These are phyloP conservation scores for Platyrinchus mystaceus DNA, from an alignment of 2,797 vertebrate species.

Conservation along the genomic window DNA sequence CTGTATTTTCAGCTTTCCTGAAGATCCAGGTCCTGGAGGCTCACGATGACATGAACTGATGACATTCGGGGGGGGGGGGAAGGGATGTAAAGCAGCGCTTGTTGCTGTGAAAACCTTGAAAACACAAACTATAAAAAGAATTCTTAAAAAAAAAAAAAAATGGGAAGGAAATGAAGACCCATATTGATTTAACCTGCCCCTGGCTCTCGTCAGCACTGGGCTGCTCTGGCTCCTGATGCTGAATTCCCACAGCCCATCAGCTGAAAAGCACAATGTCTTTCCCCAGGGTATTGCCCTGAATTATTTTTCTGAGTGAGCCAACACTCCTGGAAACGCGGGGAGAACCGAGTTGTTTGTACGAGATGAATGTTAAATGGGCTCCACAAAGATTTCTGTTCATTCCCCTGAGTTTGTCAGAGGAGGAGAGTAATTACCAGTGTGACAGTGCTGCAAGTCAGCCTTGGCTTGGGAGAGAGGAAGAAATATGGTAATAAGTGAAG, in stretches of 20 bases:
- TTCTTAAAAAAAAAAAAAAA: not conserved
- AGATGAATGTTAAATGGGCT: not conserved
- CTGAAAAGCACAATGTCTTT: not conserved
- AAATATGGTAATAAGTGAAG: slow-evolving; percentile 16
- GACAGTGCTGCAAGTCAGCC: not conserved
- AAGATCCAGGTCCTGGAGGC: not conserved
- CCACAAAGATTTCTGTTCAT: not conserved
- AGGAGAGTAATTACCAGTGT: slow-evolving; percentile 27
- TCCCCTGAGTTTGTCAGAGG: not conserved
- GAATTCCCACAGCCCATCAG: not conserved
- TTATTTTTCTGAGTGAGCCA: not conserved
- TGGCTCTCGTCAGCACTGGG: accelerated
- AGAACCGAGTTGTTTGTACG: not conserved
- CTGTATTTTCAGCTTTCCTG: not conserved
- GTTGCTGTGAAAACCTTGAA: not conserved
- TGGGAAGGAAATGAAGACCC: not conserved
- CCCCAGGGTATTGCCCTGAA: not conserved
- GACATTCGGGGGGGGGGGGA: not conserved
- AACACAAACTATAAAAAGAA: not conserved
- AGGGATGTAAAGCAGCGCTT: not conserved
- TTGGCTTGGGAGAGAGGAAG: not conserved
- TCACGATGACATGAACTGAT: accelerated
- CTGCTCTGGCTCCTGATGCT: not conserved
- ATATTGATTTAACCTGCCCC: not conserved
- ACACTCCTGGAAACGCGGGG: not conserved